Percentiles rank a stretch among this genome's conserved stretches.
phyloP scores from a whole-genome alignment of 2,888 invertebrate species.

The Mesorhabditis belari region DNA sequence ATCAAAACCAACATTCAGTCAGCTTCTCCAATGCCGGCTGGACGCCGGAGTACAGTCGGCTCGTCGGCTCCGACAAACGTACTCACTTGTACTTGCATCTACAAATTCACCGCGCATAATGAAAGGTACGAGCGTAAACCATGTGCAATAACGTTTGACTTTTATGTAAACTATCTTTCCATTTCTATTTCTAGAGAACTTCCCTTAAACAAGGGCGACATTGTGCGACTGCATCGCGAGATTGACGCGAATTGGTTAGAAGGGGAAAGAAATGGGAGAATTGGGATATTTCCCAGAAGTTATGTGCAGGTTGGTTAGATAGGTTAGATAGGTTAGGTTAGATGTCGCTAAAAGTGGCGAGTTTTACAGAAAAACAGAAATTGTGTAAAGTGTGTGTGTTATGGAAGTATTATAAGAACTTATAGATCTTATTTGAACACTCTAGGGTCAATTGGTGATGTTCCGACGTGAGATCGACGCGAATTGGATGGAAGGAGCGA shows the following conservation, averaged over 20 bases:
- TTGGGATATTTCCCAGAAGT: slow-evolving; percentile 43
- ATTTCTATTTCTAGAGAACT: slow-evolving; percentile 39
- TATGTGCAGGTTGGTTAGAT: slow-evolving; percentile 45
- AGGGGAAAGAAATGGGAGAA: slow-evolving; percentile 44
- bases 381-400: too few relatives aligned
- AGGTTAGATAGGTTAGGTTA: too few relatives aligned
- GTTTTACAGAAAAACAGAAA: too few relatives aligned
- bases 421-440: background rate
- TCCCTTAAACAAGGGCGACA: slow-evolving; percentile 42
- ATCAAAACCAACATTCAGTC: slow-evolving; percentile 8
- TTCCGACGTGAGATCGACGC: slow-evolving; percentile 35
- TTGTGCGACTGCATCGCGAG: slow-evolving; percentile 35
- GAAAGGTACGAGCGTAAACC: background rate
- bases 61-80: slow-evolving; percentile 1
- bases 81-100: slow-evolving; percentile 2
- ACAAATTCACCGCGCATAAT: background rate
- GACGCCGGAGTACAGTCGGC: slow-evolving; percentile 1
- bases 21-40: slow-evolving; percentile 1
- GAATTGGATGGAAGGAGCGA: slow-evolving; percentile 44
- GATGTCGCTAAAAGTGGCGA: slow-evolving; percentile 35
- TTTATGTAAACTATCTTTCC: too few relatives aligned
- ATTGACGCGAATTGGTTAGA: slow-evolving; percentile 48
- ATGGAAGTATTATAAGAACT: too few relatives aligned
- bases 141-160: too few relatives aligned
- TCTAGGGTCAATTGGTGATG: slow-evolving; percentile 37